Evolutionary conservation across 2,888 invertebrate genomes (phyloP).

Genomic region (Heliconius sara): DNA sequence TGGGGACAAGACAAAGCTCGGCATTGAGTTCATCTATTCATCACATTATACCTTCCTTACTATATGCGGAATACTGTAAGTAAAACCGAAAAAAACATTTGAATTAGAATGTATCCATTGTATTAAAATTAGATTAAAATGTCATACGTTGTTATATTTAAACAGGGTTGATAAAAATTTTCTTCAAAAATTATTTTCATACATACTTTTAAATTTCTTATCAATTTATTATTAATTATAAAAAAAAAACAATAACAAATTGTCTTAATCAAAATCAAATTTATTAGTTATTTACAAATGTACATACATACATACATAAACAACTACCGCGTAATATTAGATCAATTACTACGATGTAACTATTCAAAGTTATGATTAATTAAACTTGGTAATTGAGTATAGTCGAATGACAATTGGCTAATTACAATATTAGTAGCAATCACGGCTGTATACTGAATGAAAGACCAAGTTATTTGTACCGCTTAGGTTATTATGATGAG

Average conservation of each 20-base stretch:
- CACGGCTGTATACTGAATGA: neutral
- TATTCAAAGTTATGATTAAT: slow-evolving; percentile 25
- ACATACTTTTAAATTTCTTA: no score
- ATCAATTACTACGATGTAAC: slow-evolving; percentile 15
- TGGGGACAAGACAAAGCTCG: no score
- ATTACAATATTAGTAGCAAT: slow-evolving; percentile 25
- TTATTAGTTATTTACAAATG: neutral
- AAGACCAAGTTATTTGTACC: neutral
- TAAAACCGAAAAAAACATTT: no score
- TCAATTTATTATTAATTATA: no score
- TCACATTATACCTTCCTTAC: no score
- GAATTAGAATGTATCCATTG: no score
- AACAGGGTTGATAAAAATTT: no score
- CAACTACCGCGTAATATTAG: neutral
- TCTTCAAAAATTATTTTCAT: no score
- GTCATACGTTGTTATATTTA: no score
- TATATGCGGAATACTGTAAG: no score
- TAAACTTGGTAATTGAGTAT: slow-evolving; percentile 16
- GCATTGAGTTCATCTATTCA: no score
- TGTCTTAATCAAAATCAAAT: neutral
- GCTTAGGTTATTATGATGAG: neutral
- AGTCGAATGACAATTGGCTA: slow-evolving; percentile 22
- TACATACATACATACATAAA: neutral
- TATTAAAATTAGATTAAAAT: no score
- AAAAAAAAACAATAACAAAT: neutral